phyloP scores from a whole-genome alignment of 2,113 vertebrate genomes.

The Lasiurus borealis region DNA sequence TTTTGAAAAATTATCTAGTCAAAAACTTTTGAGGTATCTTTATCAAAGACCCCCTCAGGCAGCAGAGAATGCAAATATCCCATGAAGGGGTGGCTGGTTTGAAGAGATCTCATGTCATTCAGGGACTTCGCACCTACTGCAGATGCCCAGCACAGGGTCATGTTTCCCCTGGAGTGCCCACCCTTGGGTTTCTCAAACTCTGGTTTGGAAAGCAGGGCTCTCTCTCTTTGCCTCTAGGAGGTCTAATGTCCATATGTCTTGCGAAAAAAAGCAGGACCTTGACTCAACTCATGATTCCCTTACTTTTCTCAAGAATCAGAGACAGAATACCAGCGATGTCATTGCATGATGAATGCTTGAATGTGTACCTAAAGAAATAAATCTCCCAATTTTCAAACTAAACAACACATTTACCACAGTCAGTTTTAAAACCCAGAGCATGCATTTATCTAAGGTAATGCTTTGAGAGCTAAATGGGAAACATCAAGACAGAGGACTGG shows the following conservation, averaged over 20 bases:
- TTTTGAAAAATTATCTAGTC: background rate
- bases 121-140: background rate
- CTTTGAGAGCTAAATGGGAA: background rate
- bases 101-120: background rate
- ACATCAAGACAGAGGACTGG: background rate
- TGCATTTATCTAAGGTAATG: background rate
- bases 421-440: background rate
- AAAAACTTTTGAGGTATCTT: conserved; percentile 2
- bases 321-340: background rate
- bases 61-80: background rate
- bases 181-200: background rate
- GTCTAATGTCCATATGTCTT: background rate
- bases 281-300: background rate
- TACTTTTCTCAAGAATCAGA: background rate
- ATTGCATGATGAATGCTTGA: background rate
- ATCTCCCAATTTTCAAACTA: background rate
- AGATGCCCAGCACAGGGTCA: background rate
- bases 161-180: background rate
- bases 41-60: background rate
- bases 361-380: background rate
- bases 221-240: background rate
- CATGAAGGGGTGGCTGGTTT: background rate
- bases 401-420: background rate
- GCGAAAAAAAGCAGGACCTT: background rate
- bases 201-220: background rate